Percentiles rank a stretch among this genome's conserved stretches.
phyloP scores from a whole-genome alignment of 2,113 vertebrate species.

The Eubucco bourcierii region DNA sequence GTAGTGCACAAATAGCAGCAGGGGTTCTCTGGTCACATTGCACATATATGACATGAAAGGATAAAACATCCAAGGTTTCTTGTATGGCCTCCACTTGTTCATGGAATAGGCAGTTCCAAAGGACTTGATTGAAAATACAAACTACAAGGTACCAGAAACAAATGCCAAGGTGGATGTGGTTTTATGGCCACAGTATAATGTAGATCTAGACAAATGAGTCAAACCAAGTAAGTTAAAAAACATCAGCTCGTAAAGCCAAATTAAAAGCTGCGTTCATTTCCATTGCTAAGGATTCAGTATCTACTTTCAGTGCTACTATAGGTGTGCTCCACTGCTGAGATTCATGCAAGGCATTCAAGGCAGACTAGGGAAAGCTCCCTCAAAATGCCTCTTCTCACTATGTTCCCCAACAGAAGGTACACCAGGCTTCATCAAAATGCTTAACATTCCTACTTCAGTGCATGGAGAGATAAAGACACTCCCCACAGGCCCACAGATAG shows the following conservation, averaged over 20 bases:
- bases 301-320: background rate
- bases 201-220: background rate
- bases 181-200: background rate
- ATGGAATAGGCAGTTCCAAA: background rate
- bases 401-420: background rate
- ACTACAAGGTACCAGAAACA: background rate
- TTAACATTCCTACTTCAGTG: background rate
- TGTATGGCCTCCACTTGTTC: background rate
- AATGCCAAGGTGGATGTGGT: background rate
- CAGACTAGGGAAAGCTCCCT: background rate
- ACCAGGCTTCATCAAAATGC: background rate
- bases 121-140: background rate
- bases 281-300: background rate
- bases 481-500: background rate
- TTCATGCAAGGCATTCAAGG: background rate
- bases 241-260: background rate
- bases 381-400: background rate
- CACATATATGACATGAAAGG: background rate
- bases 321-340: background rate
- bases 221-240: background rate
- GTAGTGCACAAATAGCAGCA: background rate
- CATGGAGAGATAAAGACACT: background rate
- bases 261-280: background rate
- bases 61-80: background rate
- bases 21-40: background rate